Percentiles rank a stretch among this genome's conserved stretches.
Evolutionary conservation across 2,113 vertebrate species (phyloP).

Genomic region (Sigmodon hispidus): DNA sequence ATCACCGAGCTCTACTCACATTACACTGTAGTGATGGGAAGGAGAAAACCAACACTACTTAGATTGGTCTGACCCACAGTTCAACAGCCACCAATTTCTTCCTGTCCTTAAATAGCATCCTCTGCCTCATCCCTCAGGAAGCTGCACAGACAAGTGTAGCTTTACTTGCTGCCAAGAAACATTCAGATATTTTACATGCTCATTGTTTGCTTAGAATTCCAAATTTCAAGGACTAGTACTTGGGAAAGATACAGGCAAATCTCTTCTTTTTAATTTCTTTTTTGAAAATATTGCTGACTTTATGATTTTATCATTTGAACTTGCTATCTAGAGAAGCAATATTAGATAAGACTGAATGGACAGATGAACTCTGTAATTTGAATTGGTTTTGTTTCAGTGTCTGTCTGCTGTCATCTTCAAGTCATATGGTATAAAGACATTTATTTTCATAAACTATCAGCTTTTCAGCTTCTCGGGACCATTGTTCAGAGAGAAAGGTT

Average conservation of each 20-base stretch:
- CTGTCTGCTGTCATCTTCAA: background rate
- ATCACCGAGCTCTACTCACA: background rate
- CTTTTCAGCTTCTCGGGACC: background rate
- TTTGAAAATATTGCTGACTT: background rate
- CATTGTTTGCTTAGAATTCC: background rate
- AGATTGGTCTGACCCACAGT: background rate
- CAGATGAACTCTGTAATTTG: background rate
- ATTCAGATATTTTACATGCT: background rate
- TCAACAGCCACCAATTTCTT: background rate
- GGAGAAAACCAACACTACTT: background rate
- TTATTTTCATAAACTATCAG: background rate
- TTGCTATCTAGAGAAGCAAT: background rate
- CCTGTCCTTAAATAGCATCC: too few relatives aligned
- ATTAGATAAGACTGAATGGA: background rate
- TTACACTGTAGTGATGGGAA: background rate
- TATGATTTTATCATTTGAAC: background rate
- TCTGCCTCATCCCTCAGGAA: background rate
- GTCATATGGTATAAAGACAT: background rate
- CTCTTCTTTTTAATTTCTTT: background rate
- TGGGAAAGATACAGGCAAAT: background rate
- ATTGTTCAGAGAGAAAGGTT: background rate
- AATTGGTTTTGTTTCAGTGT: background rate
- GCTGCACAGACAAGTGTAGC: background rate
- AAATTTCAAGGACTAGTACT: background rate
- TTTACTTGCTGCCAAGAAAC: background rate